Conservation (phyloP, 1,140 invertebrate genomes). For the Drosophila rhopaloa region DNA sequence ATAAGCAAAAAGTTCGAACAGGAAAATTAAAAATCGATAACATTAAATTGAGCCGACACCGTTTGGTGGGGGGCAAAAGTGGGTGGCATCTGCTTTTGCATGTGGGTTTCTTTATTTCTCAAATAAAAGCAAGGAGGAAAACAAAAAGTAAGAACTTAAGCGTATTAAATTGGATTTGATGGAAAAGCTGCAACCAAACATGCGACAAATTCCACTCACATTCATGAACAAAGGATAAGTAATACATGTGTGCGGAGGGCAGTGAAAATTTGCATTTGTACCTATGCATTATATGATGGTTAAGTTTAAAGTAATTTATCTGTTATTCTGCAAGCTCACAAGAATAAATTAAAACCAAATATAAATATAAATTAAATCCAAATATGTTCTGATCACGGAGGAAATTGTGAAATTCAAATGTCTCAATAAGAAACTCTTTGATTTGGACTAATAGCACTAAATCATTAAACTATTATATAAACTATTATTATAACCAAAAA, state of each 20-base stretch:
- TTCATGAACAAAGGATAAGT: conserved; percentile 31
- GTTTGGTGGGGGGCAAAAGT: conserved; percentile 18
- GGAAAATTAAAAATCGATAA: conserved; percentile 81
- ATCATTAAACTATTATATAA: too few relatives aligned
- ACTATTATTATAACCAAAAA: too few relatives aligned
- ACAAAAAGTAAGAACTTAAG: conserved; percentile 80
- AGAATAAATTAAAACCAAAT: background rate
- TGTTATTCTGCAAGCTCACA: background rate
- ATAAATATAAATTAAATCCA: background rate
- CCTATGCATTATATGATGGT: conserved; percentile 21
- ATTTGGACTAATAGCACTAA: too few relatives aligned
- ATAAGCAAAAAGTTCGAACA: conserved; percentile 58
- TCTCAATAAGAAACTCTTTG: background rate
- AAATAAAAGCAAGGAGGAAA: conserved; percentile 47
- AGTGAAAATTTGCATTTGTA: conserved; percentile 50
- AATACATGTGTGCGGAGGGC: conserved; percentile 10
- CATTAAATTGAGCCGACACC: conserved; percentile 63
- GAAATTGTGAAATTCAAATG: background rate
- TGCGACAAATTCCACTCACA: conserved; percentile 63
- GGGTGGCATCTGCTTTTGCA: conserved; percentile 16
- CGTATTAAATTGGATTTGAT: conserved; percentile 82
- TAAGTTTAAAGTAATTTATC: conserved; percentile 22
- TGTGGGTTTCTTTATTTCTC: conserved; percentile 17
- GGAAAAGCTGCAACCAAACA: conserved; percentile 75
- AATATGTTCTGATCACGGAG: too few relatives aligned